Percentiles rank a stretch among this genome's conserved stretches.
phyloP scores from a whole-genome alignment of 2,888 invertebrate genomes.

The Leucozona laternaria region DNA sequence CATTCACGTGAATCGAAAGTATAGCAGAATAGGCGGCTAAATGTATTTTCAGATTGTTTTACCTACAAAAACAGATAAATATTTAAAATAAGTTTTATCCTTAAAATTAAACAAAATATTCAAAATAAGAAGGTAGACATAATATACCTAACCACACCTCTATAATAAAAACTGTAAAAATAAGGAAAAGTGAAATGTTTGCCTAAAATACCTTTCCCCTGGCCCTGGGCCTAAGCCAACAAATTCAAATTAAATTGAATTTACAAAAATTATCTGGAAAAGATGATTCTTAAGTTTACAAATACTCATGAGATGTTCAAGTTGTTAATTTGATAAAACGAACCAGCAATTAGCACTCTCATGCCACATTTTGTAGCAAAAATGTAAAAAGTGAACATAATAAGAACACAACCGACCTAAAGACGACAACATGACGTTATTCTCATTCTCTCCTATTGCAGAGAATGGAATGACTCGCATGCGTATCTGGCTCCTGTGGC shows the following conservation, averaged over 20 bases:
- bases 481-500: slow-evolving; percentile 27
- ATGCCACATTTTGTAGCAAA: slow-evolving; percentile 75
- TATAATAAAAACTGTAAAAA: no score
- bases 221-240: neutral
- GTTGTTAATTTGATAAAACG: slow-evolving; percentile 76
- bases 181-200: slow-evolving; percentile 8
- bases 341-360: slow-evolving; percentile 73
- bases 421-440: slow-evolving; percentile 39
- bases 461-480: slow-evolving; percentile 43
- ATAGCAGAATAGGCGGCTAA: no score
- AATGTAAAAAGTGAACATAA: slow-evolving; percentile 74
- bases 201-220: slow-evolving; percentile 3
- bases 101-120: no score
- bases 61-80: no score
- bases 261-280: slow-evolving; percentile 57
- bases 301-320: slow-evolving; percentile 63
- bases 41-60: no score
- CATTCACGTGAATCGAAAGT: no score
- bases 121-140: no score
- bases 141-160: no score
- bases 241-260: slow-evolving; percentile 61
- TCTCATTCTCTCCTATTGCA: slow-evolving; percentile 42
- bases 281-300: slow-evolving; percentile 63
- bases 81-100: no score
- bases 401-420: slow-evolving; percentile 51